phyloP scores from a whole-genome alignment of 1,140 invertebrate species.

The Popillia japonica region DNA sequence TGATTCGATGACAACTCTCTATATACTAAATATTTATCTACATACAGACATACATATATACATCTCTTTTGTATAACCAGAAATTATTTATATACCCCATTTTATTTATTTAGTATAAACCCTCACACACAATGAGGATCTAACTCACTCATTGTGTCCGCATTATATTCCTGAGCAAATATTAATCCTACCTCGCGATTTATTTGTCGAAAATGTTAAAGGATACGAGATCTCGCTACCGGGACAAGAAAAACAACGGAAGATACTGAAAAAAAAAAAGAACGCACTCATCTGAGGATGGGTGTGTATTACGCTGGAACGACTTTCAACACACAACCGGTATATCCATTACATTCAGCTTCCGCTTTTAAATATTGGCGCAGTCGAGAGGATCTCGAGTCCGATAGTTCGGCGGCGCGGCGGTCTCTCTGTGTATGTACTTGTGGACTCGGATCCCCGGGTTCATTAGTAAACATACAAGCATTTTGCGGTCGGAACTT shows the following conservation, averaged over 20 bases:
- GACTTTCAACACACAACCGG: no score
- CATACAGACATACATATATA: no score
- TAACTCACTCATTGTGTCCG: not conserved
- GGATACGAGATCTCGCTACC: no score
- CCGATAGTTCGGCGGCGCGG: not conserved
- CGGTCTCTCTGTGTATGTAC: not conserved
- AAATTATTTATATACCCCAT: no score
- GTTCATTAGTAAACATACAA: slow-evolving; percentile 25
- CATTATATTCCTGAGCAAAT: not conserved
- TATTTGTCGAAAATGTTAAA: not conserved
- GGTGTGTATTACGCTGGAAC: no score
- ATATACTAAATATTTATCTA: no score
- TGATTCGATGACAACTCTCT: no score
- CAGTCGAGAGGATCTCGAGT: not conserved
- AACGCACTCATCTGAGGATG: no score
- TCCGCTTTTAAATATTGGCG: not conserved
- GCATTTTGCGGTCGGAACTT: not conserved
- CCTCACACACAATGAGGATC: not conserved
- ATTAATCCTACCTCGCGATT: not conserved
- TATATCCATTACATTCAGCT: not conserved
- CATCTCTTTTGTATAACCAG: no score
- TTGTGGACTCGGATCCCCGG: not conserved
- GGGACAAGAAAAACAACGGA: no score
- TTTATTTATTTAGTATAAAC: not conserved
- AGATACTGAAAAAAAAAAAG: no score